Conservation (phyloP, 2,888 invertebrate genomes). For the Caenorhabditis sulstoni region DNA sequence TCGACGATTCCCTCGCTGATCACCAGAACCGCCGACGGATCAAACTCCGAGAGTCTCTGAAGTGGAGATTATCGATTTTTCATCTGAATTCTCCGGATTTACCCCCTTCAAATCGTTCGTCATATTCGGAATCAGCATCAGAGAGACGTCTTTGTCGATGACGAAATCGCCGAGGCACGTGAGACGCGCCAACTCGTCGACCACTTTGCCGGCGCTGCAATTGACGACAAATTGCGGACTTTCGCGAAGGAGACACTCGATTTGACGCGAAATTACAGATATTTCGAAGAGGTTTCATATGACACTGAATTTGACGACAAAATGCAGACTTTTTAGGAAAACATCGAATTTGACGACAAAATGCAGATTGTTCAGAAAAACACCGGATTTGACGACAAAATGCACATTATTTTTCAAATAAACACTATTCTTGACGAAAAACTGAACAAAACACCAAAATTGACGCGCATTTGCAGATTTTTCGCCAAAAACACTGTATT, state of each 20-base stretch:
- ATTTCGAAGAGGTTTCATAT: constrained; percentile 15
- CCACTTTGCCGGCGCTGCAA: constrained; percentile 51
- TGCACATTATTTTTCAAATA: too few species aligned
- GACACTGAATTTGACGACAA: neutral
- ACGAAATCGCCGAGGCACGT: constrained; percentile 65
- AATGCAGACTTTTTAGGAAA: too few species aligned
- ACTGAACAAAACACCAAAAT: too few species aligned
- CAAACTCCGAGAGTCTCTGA: constrained; percentile 55
- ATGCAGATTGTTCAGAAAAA: too few species aligned
- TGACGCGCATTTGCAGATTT: too few species aligned
- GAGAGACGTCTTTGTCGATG: constrained; percentile 53
- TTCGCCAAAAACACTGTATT: too few species aligned
- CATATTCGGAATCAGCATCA: constrained; percentile 62
- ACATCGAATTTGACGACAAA: too few species aligned
- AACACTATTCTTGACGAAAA: too few species aligned
- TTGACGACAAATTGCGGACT: neutral
- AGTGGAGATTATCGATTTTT: constrained; percentile 15
- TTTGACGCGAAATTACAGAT: neutral
- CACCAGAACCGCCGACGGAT: constrained; percentile 57
- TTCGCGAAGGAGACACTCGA: too few species aligned
- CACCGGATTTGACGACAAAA: too few species aligned
- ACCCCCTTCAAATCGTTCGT: constrained; percentile 41
- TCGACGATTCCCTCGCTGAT: constrained; percentile 65
- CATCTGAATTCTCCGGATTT: neutral
- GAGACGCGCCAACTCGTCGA: constrained; percentile 57